Conservation (phyloP, 1,140 invertebrate species). For the Brachionus koreanus region DNA sequence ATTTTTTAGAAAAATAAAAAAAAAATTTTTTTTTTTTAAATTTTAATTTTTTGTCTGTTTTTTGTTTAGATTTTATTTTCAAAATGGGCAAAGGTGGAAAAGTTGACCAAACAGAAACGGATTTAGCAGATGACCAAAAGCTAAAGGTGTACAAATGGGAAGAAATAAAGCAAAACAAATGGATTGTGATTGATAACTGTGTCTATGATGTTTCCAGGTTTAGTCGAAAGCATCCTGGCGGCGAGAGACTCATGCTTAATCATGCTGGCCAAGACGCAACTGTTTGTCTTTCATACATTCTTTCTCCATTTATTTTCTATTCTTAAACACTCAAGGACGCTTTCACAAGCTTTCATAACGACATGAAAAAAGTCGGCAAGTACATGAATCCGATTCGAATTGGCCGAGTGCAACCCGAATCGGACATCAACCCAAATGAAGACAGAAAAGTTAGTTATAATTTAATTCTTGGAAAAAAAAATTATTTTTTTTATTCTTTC, state of each 20-base stretch:
- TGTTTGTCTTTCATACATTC: slow-evolving; percentile 47
- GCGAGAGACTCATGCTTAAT: slow-evolving; percentile 52
- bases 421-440: neutral
- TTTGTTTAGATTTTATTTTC: no score
- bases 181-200: slow-evolving; percentile 54
- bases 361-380: neutral
- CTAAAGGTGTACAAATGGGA: slow-evolving; percentile 50
- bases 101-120: neutral
- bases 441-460: neutral
- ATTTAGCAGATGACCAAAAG: neutral
- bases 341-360: neutral
- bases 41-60: neutral
- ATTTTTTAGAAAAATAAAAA: neutral
- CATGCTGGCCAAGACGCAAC: slow-evolving; percentile 57
- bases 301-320: neutral
- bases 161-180: slow-evolving; percentile 47
- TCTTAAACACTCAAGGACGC: neutral
- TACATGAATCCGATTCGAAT: neutral
- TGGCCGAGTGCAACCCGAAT: neutral
- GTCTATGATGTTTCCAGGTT: slow-evolving; percentile 56
- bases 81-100: slow-evolving; percentile 29
- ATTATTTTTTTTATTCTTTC: neutral
- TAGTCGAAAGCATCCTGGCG: slow-evolving; percentile 55
- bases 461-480: neutral
- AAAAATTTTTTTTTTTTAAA: neutral